These are phyloP conservation scores for Platygyra sinensis DNA, from an alignment of 64 coral and sea anemone genomes.

Conservation along the genomic window DNA sequence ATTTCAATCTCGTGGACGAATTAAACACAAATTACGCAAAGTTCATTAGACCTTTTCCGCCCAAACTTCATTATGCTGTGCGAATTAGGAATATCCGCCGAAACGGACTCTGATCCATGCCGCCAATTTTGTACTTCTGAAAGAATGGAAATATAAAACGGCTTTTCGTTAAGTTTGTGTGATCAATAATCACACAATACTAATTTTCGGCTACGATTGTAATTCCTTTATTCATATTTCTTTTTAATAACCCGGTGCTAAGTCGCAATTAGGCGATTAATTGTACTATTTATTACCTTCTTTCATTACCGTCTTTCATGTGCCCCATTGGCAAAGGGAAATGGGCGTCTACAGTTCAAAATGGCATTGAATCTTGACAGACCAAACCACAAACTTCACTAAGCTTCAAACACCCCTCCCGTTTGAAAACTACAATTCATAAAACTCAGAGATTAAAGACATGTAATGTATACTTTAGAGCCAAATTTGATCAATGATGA, in stretches of 20 bases:
- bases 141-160: constrained; percentile 24
- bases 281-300: constrained; percentile 34
- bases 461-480: not conserved
- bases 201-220: constrained; percentile 36
- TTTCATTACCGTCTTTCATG: not conserved
- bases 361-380: constrained; percentile 32
- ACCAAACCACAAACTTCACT: not conserved
- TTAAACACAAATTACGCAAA: constrained; percentile 21
- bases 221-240: constrained; percentile 33
- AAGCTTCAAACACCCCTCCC: not conserved
- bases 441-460: not conserved
- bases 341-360: not conserved
- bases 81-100: constrained; percentile 48
- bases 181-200: constrained; percentile 17
- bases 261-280: constrained; percentile 37
- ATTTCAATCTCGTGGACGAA: constrained; percentile 41
- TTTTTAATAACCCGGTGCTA: constrained; percentile 38
- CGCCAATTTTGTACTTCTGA: constrained; percentile 39
- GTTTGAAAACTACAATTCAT: not conserved
- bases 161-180: constrained; percentile 29
- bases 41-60: constrained; percentile 34
- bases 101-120: constrained; percentile 5
- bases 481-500: not conserved
- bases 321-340: not conserved
- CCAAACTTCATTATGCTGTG: not conserved